These are phyloP conservation scores for Tenodera sinensis DNA, from an alignment of 2,888 invertebrate genomes.

Conservation along the genomic window DNA sequence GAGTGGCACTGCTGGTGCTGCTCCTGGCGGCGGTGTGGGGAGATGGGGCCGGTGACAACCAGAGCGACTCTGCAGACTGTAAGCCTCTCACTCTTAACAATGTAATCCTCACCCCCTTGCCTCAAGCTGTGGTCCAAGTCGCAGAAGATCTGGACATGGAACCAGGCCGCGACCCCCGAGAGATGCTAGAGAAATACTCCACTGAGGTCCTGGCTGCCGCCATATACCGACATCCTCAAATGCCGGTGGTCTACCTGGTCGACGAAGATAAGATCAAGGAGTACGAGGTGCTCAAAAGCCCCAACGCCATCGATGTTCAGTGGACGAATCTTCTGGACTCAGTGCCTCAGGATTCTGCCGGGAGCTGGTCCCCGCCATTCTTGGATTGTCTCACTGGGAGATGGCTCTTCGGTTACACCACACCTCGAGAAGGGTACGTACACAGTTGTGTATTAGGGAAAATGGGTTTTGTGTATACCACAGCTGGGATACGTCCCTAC, in stretches of 20 bases:
- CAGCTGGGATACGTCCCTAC: too few relatives aligned
- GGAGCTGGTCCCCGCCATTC: slow-evolving; percentile 45
- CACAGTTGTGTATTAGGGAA: too few relatives aligned
- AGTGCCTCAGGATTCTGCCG: slow-evolving; percentile 38
- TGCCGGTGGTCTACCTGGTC: slow-evolving; percentile 36
- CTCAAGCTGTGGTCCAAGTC: not conserved
- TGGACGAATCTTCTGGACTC: slow-evolving; percentile 25
- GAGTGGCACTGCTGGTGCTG: slow-evolving; percentile 48
- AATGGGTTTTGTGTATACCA: too few relatives aligned
- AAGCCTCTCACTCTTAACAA: not conserved
- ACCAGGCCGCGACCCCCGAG: slow-evolving; percentile 46
- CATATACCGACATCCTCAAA: slow-evolving; percentile 51
- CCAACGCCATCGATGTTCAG: not conserved
- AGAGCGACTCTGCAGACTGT: slow-evolving; percentile 40
- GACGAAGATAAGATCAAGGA: slow-evolving; percentile 38
- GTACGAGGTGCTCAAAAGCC: slow-evolving; percentile 36
- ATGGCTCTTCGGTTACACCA: slow-evolving; percentile 44
- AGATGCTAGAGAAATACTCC: slow-evolving; percentile 43
- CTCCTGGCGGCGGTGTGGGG: slow-evolving; percentile 49
- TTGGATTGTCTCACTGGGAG: slow-evolving; percentile 43
- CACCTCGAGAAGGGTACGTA: not conserved
- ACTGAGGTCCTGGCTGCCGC: slow-evolving; percentile 50
- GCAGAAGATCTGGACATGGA: slow-evolving; percentile 36
- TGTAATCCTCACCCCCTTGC: not conserved
- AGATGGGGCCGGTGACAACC: slow-evolving; percentile 42